Evolutionary conservation across 2,113 vertebrate species (phyloP).

Genomic region (Onychostruthus taczanowskii): DNA sequence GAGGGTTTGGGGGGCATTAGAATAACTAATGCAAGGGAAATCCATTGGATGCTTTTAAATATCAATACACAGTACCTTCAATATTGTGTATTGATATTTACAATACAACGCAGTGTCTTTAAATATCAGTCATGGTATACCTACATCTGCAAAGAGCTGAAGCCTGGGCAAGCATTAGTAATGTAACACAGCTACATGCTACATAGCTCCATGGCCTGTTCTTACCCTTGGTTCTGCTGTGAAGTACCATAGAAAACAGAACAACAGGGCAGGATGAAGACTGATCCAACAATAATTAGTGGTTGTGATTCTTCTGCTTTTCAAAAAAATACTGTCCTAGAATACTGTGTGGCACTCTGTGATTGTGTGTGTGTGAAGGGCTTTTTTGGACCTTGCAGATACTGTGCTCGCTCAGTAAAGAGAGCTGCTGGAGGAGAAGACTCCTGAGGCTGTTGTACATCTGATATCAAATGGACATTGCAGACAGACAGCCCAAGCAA

Average conservation of each 20-base stretch:
- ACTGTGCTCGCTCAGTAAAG: neutral
- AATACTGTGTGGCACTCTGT: neutral
- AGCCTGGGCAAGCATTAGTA: neutral
- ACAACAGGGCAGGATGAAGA: neutral
- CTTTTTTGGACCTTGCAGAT: neutral
- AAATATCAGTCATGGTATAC: neutral
- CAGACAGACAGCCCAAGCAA: neutral
- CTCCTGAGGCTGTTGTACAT: neutral
- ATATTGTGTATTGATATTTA: neutral
- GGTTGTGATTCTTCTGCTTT: neutral
- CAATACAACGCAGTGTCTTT: neutral
- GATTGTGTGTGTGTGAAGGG: neutral
- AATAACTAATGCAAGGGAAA: neutral
- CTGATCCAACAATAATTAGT: neutral
- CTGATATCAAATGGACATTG: neutral
- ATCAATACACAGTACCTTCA: neutral
- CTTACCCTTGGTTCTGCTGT: neutral
- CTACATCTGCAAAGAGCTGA: neutral
- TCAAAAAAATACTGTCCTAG: neutral
- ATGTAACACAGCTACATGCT: neutral
- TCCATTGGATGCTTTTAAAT: neutral
- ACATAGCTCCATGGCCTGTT: neutral
- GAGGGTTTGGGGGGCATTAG: neutral
- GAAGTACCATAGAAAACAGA: neutral
- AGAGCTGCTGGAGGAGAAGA: neutral